phyloP scores from a whole-genome alignment of 2,888 invertebrate species.

The Tetranychus truncatus region DNA sequence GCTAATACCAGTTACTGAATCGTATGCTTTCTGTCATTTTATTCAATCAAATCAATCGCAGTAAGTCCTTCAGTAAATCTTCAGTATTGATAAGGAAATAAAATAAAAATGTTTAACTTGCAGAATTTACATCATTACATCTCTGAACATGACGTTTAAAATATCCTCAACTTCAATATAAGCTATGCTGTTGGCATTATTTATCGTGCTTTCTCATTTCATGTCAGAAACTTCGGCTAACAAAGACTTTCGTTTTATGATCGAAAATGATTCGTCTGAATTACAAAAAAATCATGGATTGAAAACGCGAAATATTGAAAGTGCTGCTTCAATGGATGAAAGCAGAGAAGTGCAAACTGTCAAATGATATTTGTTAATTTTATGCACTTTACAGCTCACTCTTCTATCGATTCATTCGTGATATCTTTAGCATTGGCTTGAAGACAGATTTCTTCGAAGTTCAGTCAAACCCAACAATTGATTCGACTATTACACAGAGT shows the following conservation, averaged over 20 bases:
- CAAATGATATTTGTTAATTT: constrained; percentile 76
- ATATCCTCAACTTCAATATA: not conserved
- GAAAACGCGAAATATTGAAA: constrained; percentile 85
- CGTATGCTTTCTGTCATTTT: too few species aligned
- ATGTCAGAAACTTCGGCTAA: constrained; percentile 77
- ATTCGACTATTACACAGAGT: constrained; percentile 71
- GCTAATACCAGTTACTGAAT: too few species aligned
- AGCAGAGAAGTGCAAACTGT: constrained; percentile 99
- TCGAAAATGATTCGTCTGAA: constrained; percentile 96
- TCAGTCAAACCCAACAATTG: constrained; percentile 58
- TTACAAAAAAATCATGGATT: constrained; percentile 96
- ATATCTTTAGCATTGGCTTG: constrained; percentile 87
- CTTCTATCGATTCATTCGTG: constrained; percentile 54
- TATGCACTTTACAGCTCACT: not conserved
- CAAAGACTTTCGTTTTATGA: constrained; percentile 99
- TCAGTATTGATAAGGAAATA: too few species aligned
- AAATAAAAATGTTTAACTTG: too few species aligned
- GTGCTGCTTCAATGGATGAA: constrained; percentile 85
- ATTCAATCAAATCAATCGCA: too few species aligned
- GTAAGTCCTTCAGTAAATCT: too few species aligned
- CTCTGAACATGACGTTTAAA: not conserved
- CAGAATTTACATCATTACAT: too few species aligned
- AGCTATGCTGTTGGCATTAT: not conserved
- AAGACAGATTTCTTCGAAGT: constrained; percentile 94
- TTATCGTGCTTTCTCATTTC: too few species aligned